Base-by-base conservation (phyloP, 2,797 vertebrate genomes). In the Peromyscus eremicus region DNA sequence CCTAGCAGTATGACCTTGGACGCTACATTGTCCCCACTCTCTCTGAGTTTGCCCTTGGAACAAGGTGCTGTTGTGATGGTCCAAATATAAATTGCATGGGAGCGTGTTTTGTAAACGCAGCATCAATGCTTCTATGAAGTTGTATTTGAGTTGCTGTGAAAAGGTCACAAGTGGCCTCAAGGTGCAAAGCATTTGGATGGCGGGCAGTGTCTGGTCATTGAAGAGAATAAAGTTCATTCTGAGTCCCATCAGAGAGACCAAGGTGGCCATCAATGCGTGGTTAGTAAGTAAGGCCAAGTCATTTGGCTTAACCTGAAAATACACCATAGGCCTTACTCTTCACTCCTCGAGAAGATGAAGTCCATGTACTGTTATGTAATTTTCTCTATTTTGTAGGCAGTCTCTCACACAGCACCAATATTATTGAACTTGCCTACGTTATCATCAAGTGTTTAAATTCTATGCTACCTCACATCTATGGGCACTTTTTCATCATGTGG, bases 251-350 rank as follows among this genome's bases (percentile, higher is more conserved):
- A 66, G 71, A 77, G 12, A n/a, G 10, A 0, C 3, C 46, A 73
- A 91, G 25, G 16, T 32, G 49, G 16, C 73, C 40, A 77, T 49
- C 57, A 49, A 32, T 62, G 11, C 55, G 83, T 66, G 40, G 10
- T 75, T 86, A 79, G 13, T 80, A 88, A 1, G 1, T 79, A 64
- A 91, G 19, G 19, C 9, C 27, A 23, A 12, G 23, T 43, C 64
- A 92, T 55, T 95, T 85, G 40, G 10, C 92, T 93, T 84, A 12
- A 40, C n/a, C 12, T 62, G 71, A 11, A 49, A 85, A 49, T 43
- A 7, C 37, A 75, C 71, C 40, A 17, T 23, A n/a, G 6, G 12
- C 32, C 27, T 64, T 64, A 62, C 3, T 27, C 19, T 13, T 94
- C 52, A n/a, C 37, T 88, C 8, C 4, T 40, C 57, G 32, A 8